Evolutionary conservation across 2,888 invertebrate genomes (phyloP), one percentile per base, ranked within the genome.

Genomic region (Stegana nigrithorax): DNA sequence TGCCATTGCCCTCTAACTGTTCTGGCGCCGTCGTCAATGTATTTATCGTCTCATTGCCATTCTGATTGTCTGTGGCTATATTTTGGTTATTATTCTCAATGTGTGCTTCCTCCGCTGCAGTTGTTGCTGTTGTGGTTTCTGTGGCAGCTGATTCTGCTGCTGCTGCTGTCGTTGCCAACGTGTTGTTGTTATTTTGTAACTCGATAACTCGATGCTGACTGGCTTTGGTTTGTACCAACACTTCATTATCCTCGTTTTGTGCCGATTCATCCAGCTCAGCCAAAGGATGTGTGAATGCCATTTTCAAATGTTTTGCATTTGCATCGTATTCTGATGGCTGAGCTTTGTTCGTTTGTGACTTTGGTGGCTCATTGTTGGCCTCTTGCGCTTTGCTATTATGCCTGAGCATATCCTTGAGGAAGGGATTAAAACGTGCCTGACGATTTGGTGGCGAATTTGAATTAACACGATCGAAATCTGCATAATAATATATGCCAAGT

Each of bases 361-460:
- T 63, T 53, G 25, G 53, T 21, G 26, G 47, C 10, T 39, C 47
- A 25, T 56, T 29, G 26, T 27, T 62, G 21, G 27, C 21, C 42
- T 44, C 39, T 36, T 65, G 78, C 26, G 66, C 58, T 64, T 67
- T 73, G 50, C 71, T 72, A 60, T 67, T 71, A 36, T 80, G 70
- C 67, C 81, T 83, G 73, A 88, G 88, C 71, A 89, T 88, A 70
- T 90, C 90, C 78, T 88, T 88, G 36, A 90, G 78, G 73, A 90
- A 90, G 59, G 89, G 90, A 82, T 89, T 90, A 32, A 89, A 88
- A 56, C 90, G 86, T 67, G 88, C 87, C 76, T 85, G 85, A n/a
- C 84, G 82, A 70, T 79, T 84, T 63, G 83, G 81, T 61, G 81
- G 82, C 64, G 84, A 84, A 67, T 78, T 80, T 27, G 77, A 80